A percentile compares a stretch with the other conserved stretches of the same genome.
Evolutionary conservation across 2,797 vertebrate species (phyloP).

Genomic region (Steatocranus sp.): DNA sequence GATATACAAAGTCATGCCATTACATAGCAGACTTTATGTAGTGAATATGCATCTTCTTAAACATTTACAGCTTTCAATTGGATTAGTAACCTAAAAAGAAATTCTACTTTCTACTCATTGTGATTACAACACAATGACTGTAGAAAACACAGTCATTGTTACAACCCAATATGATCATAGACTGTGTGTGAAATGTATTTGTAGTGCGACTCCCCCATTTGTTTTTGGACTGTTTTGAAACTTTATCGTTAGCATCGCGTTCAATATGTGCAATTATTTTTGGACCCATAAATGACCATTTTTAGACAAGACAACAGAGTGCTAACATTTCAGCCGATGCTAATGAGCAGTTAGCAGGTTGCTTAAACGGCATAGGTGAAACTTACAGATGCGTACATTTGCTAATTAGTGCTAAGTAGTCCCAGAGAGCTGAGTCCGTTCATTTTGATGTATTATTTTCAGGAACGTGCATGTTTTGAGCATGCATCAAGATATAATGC

Average conservation of each 20-base stretch:
- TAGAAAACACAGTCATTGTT: not conserved
- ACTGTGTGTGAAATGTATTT: not conserved
- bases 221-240: not conserved
- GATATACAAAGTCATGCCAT: not conserved
- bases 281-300: not conserved
- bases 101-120: not conserved
- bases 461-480: not conserved
- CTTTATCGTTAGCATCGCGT: accelerated
- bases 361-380: accelerated
- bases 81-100: not conserved
- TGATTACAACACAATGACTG: not conserved
- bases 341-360: not conserved
- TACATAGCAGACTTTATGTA: not conserved
- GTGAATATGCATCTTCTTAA: not conserved
- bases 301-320: accelerated
- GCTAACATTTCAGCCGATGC: not conserved
- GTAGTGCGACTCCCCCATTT: not conserved
- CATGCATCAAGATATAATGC: not conserved
- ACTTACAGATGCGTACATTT: not conserved
- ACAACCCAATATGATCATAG: not conserved
- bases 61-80: not conserved
- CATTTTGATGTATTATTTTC: accelerated
- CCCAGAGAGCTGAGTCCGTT: not conserved
- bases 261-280: not conserved
- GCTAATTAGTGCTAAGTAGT: not conserved